Base-by-base conservation (phyloP, 2,113 vertebrate species). In the Montifringilla adamsi region DNA sequence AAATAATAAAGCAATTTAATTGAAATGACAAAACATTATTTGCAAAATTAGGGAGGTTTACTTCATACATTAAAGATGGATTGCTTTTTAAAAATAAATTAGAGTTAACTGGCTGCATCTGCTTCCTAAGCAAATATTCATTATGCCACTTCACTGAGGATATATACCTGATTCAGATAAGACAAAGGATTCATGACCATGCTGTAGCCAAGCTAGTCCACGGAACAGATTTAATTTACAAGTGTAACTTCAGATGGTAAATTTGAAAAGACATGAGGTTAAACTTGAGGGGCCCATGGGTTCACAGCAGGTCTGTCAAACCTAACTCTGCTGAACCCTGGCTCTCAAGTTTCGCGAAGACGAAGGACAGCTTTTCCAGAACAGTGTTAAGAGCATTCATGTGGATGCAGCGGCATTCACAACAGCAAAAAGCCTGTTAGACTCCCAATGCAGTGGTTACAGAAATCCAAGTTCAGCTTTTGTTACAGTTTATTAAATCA, bases 391-490 rank as follows among this genome's bases (percentile, higher is more conserved):
- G 13, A 66, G 67, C 74, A 52, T 53, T 78, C 77, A 84, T 11
- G 46, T 0, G 6, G 58, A 49, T 85, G 58, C 44, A 60, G 74
- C 1, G 0, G 49, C 75, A 53, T 58, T 73, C 49, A 84, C 59
- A 90, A 31, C 53, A 66, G 50, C 37, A 83, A 84, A n/a, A 76
- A 90, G 46, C 10, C 59, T 60, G 33, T 46, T 35, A 63, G n/a
- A 49, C 18, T 77, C 66, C 59, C 5, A 1, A 43, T 1, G 2
- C 39, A 49, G 22, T 50, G 50, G 63, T 46, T 70, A 84, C 39
- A 75, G 89, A 90, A 72, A 94, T n/a, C 68, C 63, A 76, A 94
- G 87, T 68, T 80, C 73, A 78, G 68, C 64, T 70, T 90, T 93
- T 88, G 63, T 79, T 90, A 81, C 55, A 63, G 67, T 70, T 91